phyloP scores from a whole-genome alignment of 1,140 invertebrate genomes.

The Adelges cooleyi region DNA sequence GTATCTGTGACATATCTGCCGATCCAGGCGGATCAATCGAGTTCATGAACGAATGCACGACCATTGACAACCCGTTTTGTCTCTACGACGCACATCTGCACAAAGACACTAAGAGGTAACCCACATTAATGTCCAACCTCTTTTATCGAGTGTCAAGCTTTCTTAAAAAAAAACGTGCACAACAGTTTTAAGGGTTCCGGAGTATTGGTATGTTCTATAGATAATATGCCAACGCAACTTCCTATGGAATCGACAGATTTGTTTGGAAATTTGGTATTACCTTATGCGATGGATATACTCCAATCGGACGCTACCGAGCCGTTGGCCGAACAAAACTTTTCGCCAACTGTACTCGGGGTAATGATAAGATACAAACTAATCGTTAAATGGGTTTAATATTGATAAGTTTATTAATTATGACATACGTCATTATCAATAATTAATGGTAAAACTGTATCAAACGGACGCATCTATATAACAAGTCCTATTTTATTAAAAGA shows the following conservation, averaged over 20 bases:
- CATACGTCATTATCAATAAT: too few relatives aligned
- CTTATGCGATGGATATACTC: constrained; percentile 82
- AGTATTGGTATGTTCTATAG: constrained; percentile 95
- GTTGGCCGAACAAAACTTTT: constrained; percentile 66
- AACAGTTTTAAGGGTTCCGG: constrained; percentile 77
- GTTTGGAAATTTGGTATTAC: constrained; percentile 85
- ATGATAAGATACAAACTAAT: too few relatives aligned
- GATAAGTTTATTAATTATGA: too few relatives aligned
- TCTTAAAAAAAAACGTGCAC: neutral
- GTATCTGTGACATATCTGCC: constrained; percentile 95
- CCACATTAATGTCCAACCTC: too few relatives aligned
- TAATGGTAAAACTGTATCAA: too few relatives aligned
- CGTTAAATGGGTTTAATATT: too few relatives aligned
- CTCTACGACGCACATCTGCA: constrained; percentile 97
- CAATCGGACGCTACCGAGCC: constrained; percentile 76
- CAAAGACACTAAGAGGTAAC: constrained; percentile 81
- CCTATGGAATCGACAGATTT: constrained; percentile 95
- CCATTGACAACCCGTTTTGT: constrained; percentile 97
- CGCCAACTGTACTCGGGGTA: constrained; percentile 66
- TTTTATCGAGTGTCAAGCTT: too few relatives aligned
- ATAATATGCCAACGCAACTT: constrained; percentile 99
- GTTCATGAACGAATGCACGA: constrained; percentile 99
- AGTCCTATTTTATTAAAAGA: too few relatives aligned
- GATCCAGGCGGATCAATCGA: constrained; percentile 98
- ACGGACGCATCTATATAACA: too few relatives aligned